Evolutionary conservation across 2,113 vertebrate genomes (phyloP), one percentile per base, ranked within the genome.

Genomic region (Edolisoma coerulescens): DNA sequence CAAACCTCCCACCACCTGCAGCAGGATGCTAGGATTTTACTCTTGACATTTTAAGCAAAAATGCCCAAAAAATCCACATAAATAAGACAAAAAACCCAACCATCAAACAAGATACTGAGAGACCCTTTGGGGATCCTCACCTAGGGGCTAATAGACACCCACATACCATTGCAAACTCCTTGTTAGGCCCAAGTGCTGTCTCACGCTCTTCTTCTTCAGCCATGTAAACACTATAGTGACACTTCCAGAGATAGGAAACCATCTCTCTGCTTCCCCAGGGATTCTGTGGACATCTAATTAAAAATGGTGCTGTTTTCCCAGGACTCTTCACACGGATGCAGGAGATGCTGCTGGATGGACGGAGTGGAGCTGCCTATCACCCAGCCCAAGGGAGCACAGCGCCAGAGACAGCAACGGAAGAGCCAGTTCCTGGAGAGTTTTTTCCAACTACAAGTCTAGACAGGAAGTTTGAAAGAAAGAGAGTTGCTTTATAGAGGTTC

Each of bases 401-500:
- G 11, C 76, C 52, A 77, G 37, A 78, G 87, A 90, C 86, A 89
- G 85, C 7, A 6, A 60, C n/a, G 39, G 88, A 94, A 89, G 45
- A 94, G 67, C 13, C 0, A 0, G 82, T 81, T 95, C 86, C 92
- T 90, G 88, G 47, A 75, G 71, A 77, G 20, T 6, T 92, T 77
- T 81, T 92, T 78, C 76, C 91, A 89, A 82, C 83, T 87, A 56
- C 15, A 87, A 89, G 96, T 96, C 96, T 96, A 97, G 96, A 97
- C 96, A 97, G 96, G 96, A 97, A 97, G 83, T 65, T 87, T 96
- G 86, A 75, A 90, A 90, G 88, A 96, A 95, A 86, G 74, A 56
- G 57, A 81, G 37, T 45, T 84, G 68, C 83, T 90, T 93, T 87
- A 41, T 3, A 68, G 47, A 45, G 45, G 33, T 41, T 88, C 37